Base-by-base conservation (phyloP, 2,113 vertebrate genomes). In the Ageneiosus marmoratus region DNA sequence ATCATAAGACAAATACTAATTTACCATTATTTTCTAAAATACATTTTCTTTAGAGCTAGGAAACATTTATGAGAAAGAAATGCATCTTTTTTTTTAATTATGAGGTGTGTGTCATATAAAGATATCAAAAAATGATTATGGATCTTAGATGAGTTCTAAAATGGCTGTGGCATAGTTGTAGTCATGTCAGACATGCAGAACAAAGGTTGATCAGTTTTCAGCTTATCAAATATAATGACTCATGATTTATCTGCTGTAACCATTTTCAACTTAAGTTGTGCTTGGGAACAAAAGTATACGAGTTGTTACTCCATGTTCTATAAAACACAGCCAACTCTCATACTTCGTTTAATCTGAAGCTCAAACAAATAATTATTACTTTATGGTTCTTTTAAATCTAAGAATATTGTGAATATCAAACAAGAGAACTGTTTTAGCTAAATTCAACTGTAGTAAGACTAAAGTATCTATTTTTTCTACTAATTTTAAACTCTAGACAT, bases 401-500 rank as follows among this genome's bases (percentile, higher is more conserved):
- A 24, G 32, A 65, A 8, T 51, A 34, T 55, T 83, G 50, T 15
- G 13, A 79, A 27, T 63, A 18, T 46, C 24, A 79, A 62, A 60
- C 10, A 37, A 60, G 13, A 34, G 1, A 34, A 20, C 24, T 34
- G n/a, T 10, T 80, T 29, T 22, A 48, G 7, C 9, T 56, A 55
- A n/a, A 10, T 32, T 55, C 3, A 76, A 55, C 22, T 9, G 58
- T 29, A 69, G 34, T 83, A 12, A 56, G 18, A 77, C 24, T 79
- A 9, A 78, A 41, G 32, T 73, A 24, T 22, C 15, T 82, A 44
- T 77, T 76, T n/a, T 82, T 58, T 83, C 73, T 58, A 18, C 51
- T 73, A 9, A 29, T 20, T 79, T 85, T 83, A n/a, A 51, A 82
- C 81, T 67, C 1, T 70, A 96, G 95, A 60, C 95, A 96, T 86